Conservation (phyloP, 1,140 invertebrate genomes). For the Onthophagus taurus region DNA sequence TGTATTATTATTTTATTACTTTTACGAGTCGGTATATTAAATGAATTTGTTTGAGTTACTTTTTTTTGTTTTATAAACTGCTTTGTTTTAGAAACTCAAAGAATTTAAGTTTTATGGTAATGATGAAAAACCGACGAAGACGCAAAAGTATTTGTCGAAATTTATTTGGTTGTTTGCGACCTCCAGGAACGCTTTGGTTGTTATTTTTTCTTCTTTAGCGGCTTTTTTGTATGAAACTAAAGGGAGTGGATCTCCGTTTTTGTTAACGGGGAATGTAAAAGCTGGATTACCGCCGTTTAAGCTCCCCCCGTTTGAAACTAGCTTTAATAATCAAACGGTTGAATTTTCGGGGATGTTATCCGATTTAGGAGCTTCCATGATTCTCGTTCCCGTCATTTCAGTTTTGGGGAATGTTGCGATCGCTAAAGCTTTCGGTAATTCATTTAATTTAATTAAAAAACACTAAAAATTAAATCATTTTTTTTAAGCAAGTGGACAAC, state of each 20-base stretch:
- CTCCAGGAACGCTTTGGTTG: constrained; percentile 68
- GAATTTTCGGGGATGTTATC: constrained; percentile 39
- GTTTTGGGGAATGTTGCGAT: constrained; percentile 79
- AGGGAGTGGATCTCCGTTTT: constrained; percentile 43
- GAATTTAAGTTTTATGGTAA: constrained; percentile 38
- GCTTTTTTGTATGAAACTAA: constrained; percentile 43
- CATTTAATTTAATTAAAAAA: not conserved
- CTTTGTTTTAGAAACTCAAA: constrained; percentile 53
- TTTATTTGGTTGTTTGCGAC: constrained; percentile 65
- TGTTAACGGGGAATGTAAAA: constrained; percentile 55
- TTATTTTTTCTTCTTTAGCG: constrained; percentile 52
- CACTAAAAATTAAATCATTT: not conserved
- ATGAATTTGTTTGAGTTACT: not conserved
- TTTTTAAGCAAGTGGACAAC: constrained; percentile 42
- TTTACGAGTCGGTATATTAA: constrained; percentile 52
- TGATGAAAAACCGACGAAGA: constrained; percentile 36
- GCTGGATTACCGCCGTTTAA: constrained; percentile 50
- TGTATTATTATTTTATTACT: constrained; percentile 60
- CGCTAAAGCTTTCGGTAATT: constrained; percentile 71
- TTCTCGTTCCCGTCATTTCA: constrained; percentile 71
- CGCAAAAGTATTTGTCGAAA: constrained; percentile 44
- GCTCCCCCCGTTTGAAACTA: constrained; percentile 51
- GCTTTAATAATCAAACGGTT: constrained; percentile 42
- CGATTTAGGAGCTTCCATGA: constrained; percentile 63
- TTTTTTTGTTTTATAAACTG: constrained; percentile 2